Evolutionary conservation across 2,113 vertebrate species (phyloP).

Genomic region (Esox niger): DNA sequence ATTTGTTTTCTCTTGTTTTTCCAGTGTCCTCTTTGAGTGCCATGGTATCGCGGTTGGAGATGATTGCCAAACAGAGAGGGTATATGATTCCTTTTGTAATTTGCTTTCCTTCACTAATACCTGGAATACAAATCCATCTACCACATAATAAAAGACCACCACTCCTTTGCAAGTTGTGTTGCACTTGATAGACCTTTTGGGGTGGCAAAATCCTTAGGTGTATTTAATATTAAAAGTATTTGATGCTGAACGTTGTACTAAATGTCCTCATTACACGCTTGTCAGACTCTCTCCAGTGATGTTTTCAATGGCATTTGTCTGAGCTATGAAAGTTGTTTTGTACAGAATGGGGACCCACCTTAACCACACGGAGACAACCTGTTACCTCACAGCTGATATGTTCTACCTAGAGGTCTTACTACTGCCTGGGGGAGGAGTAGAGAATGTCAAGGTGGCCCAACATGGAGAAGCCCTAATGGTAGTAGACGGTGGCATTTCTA

Average conservation of each 20-base stretch:
- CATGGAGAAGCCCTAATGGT: constrained; percentile 75
- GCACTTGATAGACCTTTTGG: not conserved
- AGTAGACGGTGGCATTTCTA: constrained; percentile 31
- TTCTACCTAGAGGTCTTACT: constrained; percentile 84
- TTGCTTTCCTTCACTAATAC: not conserved
- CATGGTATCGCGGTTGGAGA: constrained; percentile 72
- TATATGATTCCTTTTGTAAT: constrained; percentile 32
- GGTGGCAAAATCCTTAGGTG: too few relatives aligned
- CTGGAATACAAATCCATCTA: not conserved
- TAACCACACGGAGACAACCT: constrained; percentile 71
- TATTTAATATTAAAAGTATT: too few relatives aligned
- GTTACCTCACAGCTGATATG: constrained; percentile 80
- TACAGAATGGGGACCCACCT: constrained; percentile 75
- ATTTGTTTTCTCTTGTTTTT: constrained; percentile 23
- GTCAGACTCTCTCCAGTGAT: not conserved
- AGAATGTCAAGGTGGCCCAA: constrained; percentile 77
- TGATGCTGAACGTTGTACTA: not conserved
- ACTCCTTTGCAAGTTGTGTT: not conserved
- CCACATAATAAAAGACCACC: not conserved
- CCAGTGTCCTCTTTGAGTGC: constrained; percentile 70
- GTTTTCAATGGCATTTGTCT: not conserved
- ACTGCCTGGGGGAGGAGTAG: constrained; percentile 68
- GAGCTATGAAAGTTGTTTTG: not conserved
- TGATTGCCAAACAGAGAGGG: constrained; percentile 77
- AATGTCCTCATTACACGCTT: not conserved